phyloP scores from a whole-genome alignment of 2,113 vertebrate genomes.

The Emydura subglobosa region DNA sequence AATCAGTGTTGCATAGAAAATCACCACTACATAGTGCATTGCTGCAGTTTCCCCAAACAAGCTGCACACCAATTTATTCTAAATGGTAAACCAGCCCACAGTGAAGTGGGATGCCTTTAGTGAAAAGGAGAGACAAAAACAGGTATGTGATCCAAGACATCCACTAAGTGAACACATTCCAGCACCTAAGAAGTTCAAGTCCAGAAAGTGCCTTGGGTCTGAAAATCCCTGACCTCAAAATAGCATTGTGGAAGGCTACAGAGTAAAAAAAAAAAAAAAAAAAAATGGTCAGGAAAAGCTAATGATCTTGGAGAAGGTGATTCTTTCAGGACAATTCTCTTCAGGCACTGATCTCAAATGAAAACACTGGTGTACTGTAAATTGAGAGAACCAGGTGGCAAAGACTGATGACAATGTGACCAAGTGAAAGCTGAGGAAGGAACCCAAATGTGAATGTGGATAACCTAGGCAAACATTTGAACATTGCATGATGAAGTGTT shows the following conservation, averaged over 20 bases:
- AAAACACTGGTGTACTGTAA: neutral
- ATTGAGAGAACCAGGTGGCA: neutral
- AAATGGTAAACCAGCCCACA: neutral
- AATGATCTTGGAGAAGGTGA: no score
- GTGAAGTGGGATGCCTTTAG: no score
- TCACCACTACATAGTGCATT: neutral
- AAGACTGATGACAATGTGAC: neutral
- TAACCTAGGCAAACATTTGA: neutral
- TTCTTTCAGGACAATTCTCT: no score
- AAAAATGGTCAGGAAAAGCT: no score
- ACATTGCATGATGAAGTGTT: neutral
- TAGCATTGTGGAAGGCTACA: no score
- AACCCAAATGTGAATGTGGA: neutral
- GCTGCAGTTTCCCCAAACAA: neutral
- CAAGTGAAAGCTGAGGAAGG: neutral
- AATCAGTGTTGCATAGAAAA: neutral
- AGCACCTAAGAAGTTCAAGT: no score
- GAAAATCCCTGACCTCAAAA: no score
- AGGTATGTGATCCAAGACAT: no score
- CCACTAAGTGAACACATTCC: no score
- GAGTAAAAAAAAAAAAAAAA: no score
- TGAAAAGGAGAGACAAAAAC: no score
- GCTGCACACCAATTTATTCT: neutral
- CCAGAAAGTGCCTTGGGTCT: no score
- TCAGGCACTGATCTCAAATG: neutral